These are phyloP conservation scores for Pandion haliaetus DNA, from an alignment of 2,113 vertebrate species.

Conservation along the genomic window DNA sequence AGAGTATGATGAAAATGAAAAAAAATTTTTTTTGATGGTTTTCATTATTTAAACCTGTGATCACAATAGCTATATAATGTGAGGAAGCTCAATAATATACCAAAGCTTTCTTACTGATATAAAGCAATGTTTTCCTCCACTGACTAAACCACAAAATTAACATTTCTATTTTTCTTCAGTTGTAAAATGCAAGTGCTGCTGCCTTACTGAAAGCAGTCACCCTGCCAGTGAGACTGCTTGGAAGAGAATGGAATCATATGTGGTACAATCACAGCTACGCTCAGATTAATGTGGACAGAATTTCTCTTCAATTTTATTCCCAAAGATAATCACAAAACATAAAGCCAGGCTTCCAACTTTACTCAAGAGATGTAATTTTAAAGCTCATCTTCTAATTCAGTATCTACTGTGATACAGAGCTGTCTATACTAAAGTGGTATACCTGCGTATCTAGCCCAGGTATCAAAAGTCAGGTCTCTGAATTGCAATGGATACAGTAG, in stretches of 20 bases:
- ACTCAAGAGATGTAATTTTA: neutral
- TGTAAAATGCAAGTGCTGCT: neutral
- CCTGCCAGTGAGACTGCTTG: neutral
- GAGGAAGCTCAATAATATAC: neutral
- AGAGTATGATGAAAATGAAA: neutral
- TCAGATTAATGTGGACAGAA: neutral
- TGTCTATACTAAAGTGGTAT: neutral
- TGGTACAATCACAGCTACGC: fast-evolving
- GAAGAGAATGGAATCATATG: neutral
- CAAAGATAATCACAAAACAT: neutral
- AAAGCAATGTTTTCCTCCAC: neutral
- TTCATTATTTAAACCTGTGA: neutral
- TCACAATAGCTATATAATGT: neutral
- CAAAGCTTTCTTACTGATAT: neutral
- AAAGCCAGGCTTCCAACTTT: neutral
- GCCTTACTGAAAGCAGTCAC: neutral
- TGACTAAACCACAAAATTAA: neutral
- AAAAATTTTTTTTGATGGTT: neutral
- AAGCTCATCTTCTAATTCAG: neutral
- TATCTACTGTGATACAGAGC: no score
- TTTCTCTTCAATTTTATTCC: neutral
- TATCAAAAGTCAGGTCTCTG: neutral
- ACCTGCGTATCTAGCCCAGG: neutral
- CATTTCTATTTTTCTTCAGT: neutral
- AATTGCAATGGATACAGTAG: neutral